Evolutionary conservation across 2,797 vertebrate species (phyloP).

Genomic region (Myoxocephalus aenaeus): DNA sequence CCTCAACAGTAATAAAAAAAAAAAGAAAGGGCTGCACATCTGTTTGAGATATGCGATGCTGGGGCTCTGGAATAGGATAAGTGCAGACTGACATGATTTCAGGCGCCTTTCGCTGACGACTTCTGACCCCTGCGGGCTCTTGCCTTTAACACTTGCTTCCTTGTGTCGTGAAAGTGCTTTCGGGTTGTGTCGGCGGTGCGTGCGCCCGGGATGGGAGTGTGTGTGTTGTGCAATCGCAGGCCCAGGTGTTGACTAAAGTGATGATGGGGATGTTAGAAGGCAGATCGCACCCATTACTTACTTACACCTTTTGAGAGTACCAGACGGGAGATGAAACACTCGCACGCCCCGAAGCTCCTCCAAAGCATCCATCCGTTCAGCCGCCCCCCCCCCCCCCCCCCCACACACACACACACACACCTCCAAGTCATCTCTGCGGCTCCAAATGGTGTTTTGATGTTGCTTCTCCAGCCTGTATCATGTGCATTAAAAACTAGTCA

Average conservation of each 20-base stretch:
- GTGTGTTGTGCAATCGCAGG: conserved; percentile 46
- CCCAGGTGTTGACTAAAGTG: conserved; percentile 56
- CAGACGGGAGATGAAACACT: conserved; percentile 62
- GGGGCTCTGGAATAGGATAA: conserved; percentile 63
- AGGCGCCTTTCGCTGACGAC: conserved; percentile 67
- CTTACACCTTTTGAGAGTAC: conserved; percentile 62
- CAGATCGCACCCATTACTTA: conserved; percentile 69
- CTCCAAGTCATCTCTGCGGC: conserved; percentile 30
- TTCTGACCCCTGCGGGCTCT: conserved; percentile 73
- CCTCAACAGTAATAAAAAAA: conserved; percentile 34
- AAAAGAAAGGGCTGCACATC: conserved; percentile 17
- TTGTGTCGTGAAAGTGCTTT: conserved; percentile 64
- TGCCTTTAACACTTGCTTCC: conserved; percentile 70
- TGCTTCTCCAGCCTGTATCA: conserved; percentile 15
- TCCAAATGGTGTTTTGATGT: conserved; percentile 64
- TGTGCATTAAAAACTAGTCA: conserved; percentile 26
- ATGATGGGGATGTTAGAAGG: conserved; percentile 69
- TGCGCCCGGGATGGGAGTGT: conserved; percentile 32
- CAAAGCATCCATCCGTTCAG: conserved; percentile 47
- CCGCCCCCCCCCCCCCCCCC: conserved; percentile 38
- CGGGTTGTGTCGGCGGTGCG: conserved; percentile 32
- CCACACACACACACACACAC: background rate
- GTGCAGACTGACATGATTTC: conserved; percentile 79
- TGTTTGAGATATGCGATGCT: conserved; percentile 54
- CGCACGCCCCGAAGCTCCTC: conserved; percentile 33